These are phyloP conservation scores for Nymphalis polychloros DNA, from an alignment of 2,888 invertebrate genomes.

Conservation along the genomic window DNA sequence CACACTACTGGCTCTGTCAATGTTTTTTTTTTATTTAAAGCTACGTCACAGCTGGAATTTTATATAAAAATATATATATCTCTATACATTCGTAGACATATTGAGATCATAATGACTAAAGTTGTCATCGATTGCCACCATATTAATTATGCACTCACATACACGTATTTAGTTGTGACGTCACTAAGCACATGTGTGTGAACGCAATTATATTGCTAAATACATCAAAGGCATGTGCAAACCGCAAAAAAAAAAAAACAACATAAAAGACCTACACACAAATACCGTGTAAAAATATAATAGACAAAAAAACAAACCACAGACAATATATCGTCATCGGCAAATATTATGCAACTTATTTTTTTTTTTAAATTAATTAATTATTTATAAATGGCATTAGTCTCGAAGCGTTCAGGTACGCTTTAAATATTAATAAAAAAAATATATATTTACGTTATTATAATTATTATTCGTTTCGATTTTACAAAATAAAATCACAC, in stretches of 20 bases:
- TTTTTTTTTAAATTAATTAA: slow-evolving; percentile 20
- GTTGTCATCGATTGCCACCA: slow-evolving; percentile 62
- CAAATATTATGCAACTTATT: slow-evolving; percentile 35
- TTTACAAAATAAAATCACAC: slow-evolving; percentile 30
- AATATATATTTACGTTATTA: not conserved
- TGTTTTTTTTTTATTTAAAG: slow-evolving; percentile 4
- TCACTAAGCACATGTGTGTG: slow-evolving; percentile 10
- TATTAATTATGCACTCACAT: slow-evolving; percentile 39
- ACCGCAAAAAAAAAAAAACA: slow-evolving; percentile 34
- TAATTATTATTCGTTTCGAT: slow-evolving; percentile 26
- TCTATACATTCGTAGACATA: slow-evolving; percentile 32
- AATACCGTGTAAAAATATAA: slow-evolving; percentile 34
- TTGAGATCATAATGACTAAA: slow-evolving; percentile 52
- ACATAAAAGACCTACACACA: slow-evolving; percentile 33
- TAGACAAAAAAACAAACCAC: slow-evolving; percentile 27
- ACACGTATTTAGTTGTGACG: slow-evolving; percentile 12
- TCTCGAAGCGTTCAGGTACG: slow-evolving; percentile 39
- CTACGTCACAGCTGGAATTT: slow-evolving; percentile 17
- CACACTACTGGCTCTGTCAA: slow-evolving; percentile 2
- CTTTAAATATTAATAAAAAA: slow-evolving; percentile 26
- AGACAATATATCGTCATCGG: slow-evolving; percentile 25
- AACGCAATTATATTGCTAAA: slow-evolving; percentile 21
- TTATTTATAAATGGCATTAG: slow-evolving; percentile 41
- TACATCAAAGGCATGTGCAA: slow-evolving; percentile 36
- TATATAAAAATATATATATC: slow-evolving; percentile 19